A percentile compares a stretch with the other conserved stretches of the same genome.
Evolutionary conservation across 2,888 invertebrate species (phyloP).

Genomic region (Agrilus biguttatus): DNA sequence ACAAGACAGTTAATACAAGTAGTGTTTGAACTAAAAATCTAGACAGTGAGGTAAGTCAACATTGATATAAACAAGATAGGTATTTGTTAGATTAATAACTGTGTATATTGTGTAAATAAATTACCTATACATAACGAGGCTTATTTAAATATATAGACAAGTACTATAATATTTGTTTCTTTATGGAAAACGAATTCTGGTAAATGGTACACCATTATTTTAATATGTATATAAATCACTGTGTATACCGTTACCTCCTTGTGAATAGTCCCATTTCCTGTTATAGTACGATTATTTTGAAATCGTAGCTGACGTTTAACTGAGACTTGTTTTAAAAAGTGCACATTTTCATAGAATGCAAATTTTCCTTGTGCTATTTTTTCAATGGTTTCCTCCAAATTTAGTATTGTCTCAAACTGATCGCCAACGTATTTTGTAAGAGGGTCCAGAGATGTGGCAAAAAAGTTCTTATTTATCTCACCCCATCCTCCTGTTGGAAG

Average conservation of each 20-base stretch:
- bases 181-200: too few species aligned
- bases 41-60: too few species aligned
- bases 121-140: too few species aligned
- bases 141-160: too few species aligned
- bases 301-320: conserved; percentile 39
- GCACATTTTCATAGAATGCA: conserved; percentile 67
- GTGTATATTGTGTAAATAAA: too few species aligned
- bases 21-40: too few species aligned
- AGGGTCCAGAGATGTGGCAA: conserved; percentile 52
- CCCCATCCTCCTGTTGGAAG: conserved; percentile 61
- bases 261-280: conserved; percentile 5
- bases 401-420: conserved; percentile 47
- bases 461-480: conserved; percentile 53
- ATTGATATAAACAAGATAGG: too few species aligned
- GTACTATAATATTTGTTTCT: too few species aligned
- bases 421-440: conserved; percentile 50
- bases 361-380: conserved; percentile 55
- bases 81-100: too few species aligned
- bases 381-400: conserved; percentile 48
- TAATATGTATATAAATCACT: too few species aligned
- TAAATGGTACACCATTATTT: too few species aligned
- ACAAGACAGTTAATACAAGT: too few species aligned
- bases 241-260: conserved; percentile 3
- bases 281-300: conserved; percentile 7
- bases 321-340: conserved; percentile 51